These are phyloP conservation scores for Verasper variegatus DNA, from an alignment of 2,113 vertebrate species.

Conservation along the genomic window DNA sequence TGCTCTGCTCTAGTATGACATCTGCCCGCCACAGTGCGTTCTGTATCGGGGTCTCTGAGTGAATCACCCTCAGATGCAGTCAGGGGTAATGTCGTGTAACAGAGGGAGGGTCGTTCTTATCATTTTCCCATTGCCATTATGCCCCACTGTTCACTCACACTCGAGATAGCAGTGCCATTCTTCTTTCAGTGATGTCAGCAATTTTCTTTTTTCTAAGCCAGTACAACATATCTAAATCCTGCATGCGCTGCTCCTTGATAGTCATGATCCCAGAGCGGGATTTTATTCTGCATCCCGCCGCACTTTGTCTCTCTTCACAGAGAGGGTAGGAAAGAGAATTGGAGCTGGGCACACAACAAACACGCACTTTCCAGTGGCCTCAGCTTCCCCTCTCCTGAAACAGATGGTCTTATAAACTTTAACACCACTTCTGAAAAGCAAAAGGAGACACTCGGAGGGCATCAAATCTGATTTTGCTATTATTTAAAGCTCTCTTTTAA, in stretches of 20 bases:
- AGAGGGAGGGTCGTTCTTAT: slow-evolving; percentile 50
- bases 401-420: slow-evolving; percentile 70
- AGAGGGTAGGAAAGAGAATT: slow-evolving; percentile 32
- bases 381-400: slow-evolving; percentile 20
- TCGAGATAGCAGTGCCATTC: slow-evolving; percentile 33
- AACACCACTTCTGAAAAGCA: slow-evolving; percentile 21
- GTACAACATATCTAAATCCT: slow-evolving; percentile 52
- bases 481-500: slow-evolving; percentile 42
- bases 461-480: slow-evolving; percentile 37
- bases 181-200: slow-evolving; percentile 53
- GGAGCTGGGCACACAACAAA: slow-evolving; percentile 26
- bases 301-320: slow-evolving; percentile 39
- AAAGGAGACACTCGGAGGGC: slow-evolving; percentile 9
- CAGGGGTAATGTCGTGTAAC: slow-evolving; percentile 61
- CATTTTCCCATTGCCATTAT: slow-evolving; percentile 54
- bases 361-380: slow-evolving; percentile 8
- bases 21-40: slow-evolving; percentile 54
- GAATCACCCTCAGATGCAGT: slow-evolving; percentile 55
- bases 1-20: slow-evolving; percentile 40
- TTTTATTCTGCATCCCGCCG: slow-evolving; percentile 49
- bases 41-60: slow-evolving; percentile 37
- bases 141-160: slow-evolving; percentile 23
- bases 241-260: slow-evolving; percentile 36
- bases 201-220: slow-evolving; percentile 35
- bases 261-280: slow-evolving; percentile 42